These are phyloP conservation scores for Zaprionus capensis DNA, from an alignment of 1,140 invertebrate species.

Conservation along the genomic window DNA sequence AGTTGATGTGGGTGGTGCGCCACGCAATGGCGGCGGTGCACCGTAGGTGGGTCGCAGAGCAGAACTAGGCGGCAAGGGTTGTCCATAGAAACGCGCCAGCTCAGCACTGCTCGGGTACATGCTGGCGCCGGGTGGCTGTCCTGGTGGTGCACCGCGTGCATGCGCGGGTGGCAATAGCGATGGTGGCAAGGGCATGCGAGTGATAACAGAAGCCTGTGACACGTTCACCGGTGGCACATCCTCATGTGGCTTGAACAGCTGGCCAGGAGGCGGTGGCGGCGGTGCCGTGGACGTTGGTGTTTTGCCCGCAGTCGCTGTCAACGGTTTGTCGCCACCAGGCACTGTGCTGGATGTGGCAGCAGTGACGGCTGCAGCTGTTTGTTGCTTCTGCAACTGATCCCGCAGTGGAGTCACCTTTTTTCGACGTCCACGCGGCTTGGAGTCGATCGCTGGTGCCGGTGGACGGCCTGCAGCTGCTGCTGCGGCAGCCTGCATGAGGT, in stretches of 20 bases:
- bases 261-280: conserved; percentile 49
- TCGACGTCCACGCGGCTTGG: conserved; percentile 72
- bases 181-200: conserved; percentile 88
- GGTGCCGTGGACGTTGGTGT: conserved; percentile 1
- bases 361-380: conserved; percentile 78
- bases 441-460: conserved; percentile 36
- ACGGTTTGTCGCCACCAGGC: conserved; percentile 37
- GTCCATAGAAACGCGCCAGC: conserved; percentile 63
- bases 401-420: conserved; percentile 80
- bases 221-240: conserved; percentile 73
- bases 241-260: conserved; percentile 84
- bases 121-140: conserved; percentile 22
- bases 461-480: conserved; percentile 52
- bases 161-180: conserved; percentile 84
- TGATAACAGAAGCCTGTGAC: conserved; percentile 87
- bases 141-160: conserved; percentile 40
- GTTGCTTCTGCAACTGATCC: conserved; percentile 75
- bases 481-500: conserved; percentile 64
- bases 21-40: conserved; percentile 75
- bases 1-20: conserved; percentile 53
- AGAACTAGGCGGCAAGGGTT: conserved; percentile 63
- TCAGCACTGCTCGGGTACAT: conserved; percentile 70
- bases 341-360: conserved; percentile 57
- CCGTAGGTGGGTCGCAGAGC: conserved; percentile 73
- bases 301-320: conserved; percentile 27